Evolutionary conservation across 92 coral and sea anemone genomes (phyloP), one percentile per base, ranked within the genome.

Genomic region (Palythoa caribaeorum): DNA sequence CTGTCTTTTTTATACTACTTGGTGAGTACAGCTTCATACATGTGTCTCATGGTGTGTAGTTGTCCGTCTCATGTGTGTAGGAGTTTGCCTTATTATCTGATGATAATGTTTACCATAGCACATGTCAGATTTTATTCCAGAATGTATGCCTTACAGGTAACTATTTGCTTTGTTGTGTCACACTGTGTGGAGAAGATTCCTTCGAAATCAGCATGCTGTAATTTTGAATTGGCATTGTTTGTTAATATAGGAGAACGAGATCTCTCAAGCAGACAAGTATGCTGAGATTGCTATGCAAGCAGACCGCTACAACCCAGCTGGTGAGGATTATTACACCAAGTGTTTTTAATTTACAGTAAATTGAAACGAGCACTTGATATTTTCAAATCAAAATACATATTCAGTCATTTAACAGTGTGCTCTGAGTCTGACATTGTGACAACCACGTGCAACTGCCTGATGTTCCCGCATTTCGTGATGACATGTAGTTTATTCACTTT

Each of bases 231-330:
- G 39, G 5, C n/a, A 13, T 77, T 19, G 38, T 77, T 63, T 35
- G 8, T n/a, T n/a, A 51, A 21, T 11, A 55, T 59, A 97, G 99
- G 98, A 97, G 89, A 94, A 96, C 55, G 99, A 97, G 72, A 86
- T 94, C 36, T 73, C 94, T 2, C 99, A 97, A 63, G 99, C 99
- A 38, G 99, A 97, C 78, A 97, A 97, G 87, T 97, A 97, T 90
- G 98, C 99, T 37, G 98, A 97, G 77, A 79, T 97, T 37, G 99
- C 99, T 1, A 97, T 97, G 91, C 88, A 91, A 55, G 94, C 96
- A 9, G 99, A 97, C 92, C 90, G 99, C 77, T 97, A 97, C 75
- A 97, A 97, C 84, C 99, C 99, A 39, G 96, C 96, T 9, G 99
- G 99, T 96, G 37, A 65, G 93, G 70, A 7, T 50, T 2, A 28